phyloP scores from a whole-genome alignment of 2,888 invertebrate genomes.

The Sminthurinus aureus region DNA sequence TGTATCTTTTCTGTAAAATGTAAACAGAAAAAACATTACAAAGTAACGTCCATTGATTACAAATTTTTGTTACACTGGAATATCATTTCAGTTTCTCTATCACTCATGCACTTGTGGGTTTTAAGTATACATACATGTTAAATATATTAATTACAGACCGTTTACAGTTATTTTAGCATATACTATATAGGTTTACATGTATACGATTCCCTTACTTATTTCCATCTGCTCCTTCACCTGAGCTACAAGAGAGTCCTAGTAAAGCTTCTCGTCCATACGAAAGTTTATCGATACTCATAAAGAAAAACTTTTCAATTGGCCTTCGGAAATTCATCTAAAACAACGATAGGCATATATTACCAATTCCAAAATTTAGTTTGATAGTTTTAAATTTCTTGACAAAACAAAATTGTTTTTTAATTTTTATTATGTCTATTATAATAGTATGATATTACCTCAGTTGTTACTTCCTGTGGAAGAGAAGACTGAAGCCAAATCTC shows the following conservation, averaged over 20 bases:
- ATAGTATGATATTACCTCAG: slow-evolving; percentile 61
- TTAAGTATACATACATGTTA: too few relatives aligned
- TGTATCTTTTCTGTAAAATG: slow-evolving; percentile 66
- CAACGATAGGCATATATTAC: not conserved
- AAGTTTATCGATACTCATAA: slow-evolving; percentile 87
- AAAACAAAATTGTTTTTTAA: slow-evolving; percentile 4
- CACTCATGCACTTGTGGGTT: too few relatives aligned
- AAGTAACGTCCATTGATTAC: too few relatives aligned
- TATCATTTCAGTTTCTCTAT: too few relatives aligned
- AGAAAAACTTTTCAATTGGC: slow-evolving; percentile 84
- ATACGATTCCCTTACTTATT: slow-evolving; percentile 41
- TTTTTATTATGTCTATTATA: not conserved
- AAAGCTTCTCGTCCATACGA: slow-evolving; percentile 86
- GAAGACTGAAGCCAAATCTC: slow-evolving; percentile 91
- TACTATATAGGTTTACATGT: too few relatives aligned
- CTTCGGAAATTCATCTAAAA: slow-evolving; percentile 62
- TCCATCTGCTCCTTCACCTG: slow-evolving; percentile 47
- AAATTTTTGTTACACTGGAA: not conserved
- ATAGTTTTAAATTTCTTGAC: not conserved
- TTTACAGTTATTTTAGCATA: too few relatives aligned
- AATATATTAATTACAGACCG: slow-evolving; percentile 6
- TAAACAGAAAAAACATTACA: slow-evolving; percentile 16
- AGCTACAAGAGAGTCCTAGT: slow-evolving; percentile 42
- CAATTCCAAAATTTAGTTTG: not conserved
- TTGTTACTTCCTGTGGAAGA: slow-evolving; percentile 69